phyloP scores from a whole-genome alignment of 2,113 vertebrate species.

The Apodemus sylvaticus region DNA sequence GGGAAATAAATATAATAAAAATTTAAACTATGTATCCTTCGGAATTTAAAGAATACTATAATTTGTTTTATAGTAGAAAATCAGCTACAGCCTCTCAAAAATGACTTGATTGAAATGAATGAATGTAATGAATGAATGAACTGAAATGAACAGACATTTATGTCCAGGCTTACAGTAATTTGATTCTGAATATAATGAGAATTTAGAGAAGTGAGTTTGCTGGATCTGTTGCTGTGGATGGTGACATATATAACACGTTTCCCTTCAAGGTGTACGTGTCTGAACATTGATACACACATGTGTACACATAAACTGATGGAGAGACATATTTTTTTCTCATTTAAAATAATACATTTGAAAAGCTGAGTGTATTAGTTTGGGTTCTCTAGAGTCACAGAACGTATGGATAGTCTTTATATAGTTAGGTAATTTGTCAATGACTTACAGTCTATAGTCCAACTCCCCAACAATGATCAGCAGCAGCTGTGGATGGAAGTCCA shows the following conservation, averaged over 20 bases:
- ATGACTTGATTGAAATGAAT: neutral
- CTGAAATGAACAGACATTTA: neutral
- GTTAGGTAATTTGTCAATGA: no score
- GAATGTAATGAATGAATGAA: neutral
- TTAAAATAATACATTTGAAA: no score
- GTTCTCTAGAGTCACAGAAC: no score
- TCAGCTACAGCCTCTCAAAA: neutral
- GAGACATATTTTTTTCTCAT: no score
- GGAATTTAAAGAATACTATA: neutral
- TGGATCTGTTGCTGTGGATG: neutral
- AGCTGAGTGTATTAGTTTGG: no score
- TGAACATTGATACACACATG: neutral
- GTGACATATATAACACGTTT: neutral
- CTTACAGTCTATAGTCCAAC: no score
- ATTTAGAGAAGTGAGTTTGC: neutral
- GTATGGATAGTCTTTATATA: no score
- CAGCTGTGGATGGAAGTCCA: no score
- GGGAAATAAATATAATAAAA: neutral
- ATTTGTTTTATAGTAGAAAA: neutral
- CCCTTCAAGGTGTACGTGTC: neutral
- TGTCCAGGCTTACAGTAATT: conserved; percentile 10
- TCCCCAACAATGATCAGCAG: no score
- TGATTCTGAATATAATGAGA: neutral
- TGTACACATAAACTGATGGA: neutral
- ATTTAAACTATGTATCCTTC: neutral